Evolutionary conservation across 1,140 invertebrate species (phyloP).

Genomic region (Lepidurus arcticus): DNA sequence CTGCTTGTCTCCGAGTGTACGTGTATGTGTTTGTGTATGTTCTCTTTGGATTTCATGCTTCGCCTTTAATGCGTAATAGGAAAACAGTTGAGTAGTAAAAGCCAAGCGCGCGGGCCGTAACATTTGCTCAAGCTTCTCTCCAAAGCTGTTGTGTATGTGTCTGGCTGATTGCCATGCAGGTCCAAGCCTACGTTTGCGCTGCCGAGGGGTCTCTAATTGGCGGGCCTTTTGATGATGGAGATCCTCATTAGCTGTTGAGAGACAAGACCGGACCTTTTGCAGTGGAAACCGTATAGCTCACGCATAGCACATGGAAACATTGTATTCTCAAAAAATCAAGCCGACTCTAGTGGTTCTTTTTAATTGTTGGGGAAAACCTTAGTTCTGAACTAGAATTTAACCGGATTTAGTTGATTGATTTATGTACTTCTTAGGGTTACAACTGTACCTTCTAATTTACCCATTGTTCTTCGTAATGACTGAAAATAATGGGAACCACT

Average conservation of each 20-base stretch:
- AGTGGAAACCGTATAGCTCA: neutral
- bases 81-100: conserved; percentile 10
- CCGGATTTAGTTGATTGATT: neutral
- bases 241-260: neutral
- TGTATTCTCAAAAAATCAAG: neutral
- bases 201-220: conserved; percentile 9
- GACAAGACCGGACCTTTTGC: neutral
- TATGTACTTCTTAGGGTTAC: neutral
- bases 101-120: neutral
- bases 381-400: neutral
- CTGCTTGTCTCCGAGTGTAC: neutral
- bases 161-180: neutral
- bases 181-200: neutral
- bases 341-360: neutral
- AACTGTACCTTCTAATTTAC: no score
- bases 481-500: no score
- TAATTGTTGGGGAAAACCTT: neutral
- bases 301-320: neutral
- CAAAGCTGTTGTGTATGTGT: neutral
- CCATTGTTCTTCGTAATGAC: no score
- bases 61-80: neutral
- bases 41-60: neutral
- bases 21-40: neutral
- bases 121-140: no score
- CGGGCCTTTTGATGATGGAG: neutral